Base-by-base conservation (phyloP, 2,888 invertebrate genomes). In the Trichogramma evanescens region DNA sequence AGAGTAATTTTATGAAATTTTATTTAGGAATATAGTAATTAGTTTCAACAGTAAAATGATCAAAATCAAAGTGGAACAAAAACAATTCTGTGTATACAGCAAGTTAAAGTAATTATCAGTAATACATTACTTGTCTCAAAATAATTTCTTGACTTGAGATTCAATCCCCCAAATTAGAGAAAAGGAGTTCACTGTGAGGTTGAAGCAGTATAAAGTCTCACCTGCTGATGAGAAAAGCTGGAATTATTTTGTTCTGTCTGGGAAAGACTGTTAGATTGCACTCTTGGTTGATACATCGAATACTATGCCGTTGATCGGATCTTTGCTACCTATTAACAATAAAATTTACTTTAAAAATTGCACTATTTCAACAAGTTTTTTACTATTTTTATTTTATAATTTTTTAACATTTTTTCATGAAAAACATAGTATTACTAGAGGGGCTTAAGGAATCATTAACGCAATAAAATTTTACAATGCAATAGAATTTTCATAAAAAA, bases 211-310 rank as follows among this genome's bases (percentile, higher is more conserved):
- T 54, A 59, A 59, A 61, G 50, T 59, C 52, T 61, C 50, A 65
- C 75, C 76, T 75, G 76, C 68, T 76, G 75, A 66, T 74, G 74
- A 13, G 70, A 61, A 67, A 74, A 75, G 59, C 70, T 74, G 8
- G 74, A 74, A 66, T 74, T 74, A 55, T 71, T 76, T 66, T 73
- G 74, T 66, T 76, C 75, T 57, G 74, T 74, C 61, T 74, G 74
- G 61, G 71, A 71, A 58, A 75, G 74, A 69, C 71, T 76, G 63
- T 74, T 74, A 40, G 71, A 71, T 65, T 73, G 73, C 66, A 76
- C 75, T 41, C 74, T 75, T 73, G 74, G 76, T 59, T 75, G 73
- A 66, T 75, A 75, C 76, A 76, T 76, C 70, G 74, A 75, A 74
- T 72, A 75, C 72, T 75, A 74, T 65, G 74, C 68, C 46, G 70